A percentile compares a stretch with the other conserved stretches of the same genome.
Conservation (phyloP, 2,113 vertebrate genomes). For the Lamprotornis superbus region DNA sequence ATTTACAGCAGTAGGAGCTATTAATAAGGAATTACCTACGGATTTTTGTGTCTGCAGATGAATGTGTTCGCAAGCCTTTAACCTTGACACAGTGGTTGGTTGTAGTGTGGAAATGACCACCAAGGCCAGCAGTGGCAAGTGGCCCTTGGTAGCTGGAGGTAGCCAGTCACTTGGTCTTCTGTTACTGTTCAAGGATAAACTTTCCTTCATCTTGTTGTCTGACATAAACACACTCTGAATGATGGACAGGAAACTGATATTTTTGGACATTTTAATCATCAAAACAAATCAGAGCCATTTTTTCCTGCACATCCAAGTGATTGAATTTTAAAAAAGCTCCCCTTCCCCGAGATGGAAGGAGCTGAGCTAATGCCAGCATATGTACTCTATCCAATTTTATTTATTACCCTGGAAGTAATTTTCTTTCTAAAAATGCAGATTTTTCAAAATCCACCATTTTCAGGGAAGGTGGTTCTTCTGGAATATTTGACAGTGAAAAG, state of each 20-base stretch:
- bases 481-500: not conserved
- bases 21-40: not conserved
- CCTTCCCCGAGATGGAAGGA: not conserved
- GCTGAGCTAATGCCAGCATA: not conserved
- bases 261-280: conserved; percentile 20
- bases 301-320: not conserved
- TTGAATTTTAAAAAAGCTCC: not conserved
- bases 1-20: not conserved
- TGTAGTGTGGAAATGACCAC: not conserved
- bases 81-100: not conserved
- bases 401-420: conserved; percentile 5
- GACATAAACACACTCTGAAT: not conserved
- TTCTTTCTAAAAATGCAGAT: not conserved
- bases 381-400: not conserved
- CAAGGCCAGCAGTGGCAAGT: not conserved
- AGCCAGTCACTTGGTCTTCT: not conserved
- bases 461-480: not conserved
- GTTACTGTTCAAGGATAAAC: not conserved
- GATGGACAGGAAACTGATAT: not conserved
- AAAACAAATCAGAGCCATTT: conserved; percentile 14
- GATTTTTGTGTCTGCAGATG: not conserved
- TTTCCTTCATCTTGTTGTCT: not conserved
- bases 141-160: not conserved
- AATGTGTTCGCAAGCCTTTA: not conserved
- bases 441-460: not conserved